Conservation (phyloP, 1,140 invertebrate species). For the Trichoplusia ni region DNA sequence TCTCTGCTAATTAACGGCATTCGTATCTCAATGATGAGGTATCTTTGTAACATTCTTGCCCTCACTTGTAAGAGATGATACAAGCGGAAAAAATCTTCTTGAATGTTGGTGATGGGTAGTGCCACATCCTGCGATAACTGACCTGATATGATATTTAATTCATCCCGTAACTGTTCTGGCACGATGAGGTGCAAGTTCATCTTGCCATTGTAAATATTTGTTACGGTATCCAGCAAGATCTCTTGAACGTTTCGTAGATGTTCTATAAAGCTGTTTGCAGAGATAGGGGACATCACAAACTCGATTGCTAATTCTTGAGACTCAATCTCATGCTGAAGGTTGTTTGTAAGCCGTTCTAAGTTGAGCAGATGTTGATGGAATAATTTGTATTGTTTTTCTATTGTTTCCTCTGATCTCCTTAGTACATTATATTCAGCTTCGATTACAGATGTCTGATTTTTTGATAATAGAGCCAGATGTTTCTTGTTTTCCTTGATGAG, state of each 20-base stretch:
- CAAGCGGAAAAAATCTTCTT: not conserved
- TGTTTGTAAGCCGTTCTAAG: no score
- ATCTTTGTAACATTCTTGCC: not conserved
- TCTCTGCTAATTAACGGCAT: not conserved
- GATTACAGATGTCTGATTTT: no score
- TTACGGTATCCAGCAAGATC: not conserved
- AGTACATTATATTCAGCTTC: no score
- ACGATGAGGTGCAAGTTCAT: not conserved
- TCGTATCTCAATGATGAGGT: not conserved
- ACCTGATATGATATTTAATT: not conserved
- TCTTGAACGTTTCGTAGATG: not conserved
- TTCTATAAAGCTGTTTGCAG: not conserved
- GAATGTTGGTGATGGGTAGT: not conserved
- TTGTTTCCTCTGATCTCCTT: no score
- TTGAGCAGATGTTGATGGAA: no score
- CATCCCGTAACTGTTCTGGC: not conserved
- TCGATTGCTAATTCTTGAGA: not conserved
- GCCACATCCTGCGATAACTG: not conserved
- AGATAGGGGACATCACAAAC: not conserved
- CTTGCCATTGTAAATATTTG: not conserved
- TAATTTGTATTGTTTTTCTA: no score
- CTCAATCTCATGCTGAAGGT: no score
- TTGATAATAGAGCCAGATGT: not conserved
- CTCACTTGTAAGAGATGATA: not conserved
- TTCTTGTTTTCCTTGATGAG: not conserved